These are phyloP conservation scores for Trichomalopsis sarcophagae DNA, from an alignment of 1,140 invertebrate genomes.

Conservation along the genomic window DNA sequence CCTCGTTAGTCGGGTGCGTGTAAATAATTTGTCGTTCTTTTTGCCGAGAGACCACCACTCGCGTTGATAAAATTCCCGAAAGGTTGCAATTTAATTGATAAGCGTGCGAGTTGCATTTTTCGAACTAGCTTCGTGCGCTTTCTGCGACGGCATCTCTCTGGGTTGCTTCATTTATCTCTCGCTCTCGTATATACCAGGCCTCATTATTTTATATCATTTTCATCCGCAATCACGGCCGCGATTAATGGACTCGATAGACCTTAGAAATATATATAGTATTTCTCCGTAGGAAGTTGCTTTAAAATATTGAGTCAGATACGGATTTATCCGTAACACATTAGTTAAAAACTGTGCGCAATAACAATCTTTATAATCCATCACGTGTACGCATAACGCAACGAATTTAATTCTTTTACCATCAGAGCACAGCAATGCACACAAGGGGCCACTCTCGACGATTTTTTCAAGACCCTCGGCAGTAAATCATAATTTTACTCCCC, in stretches of 20 bases:
- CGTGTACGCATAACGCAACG: too few relatives aligned
- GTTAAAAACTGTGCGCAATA: too few relatives aligned
- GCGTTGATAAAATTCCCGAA: neutral
- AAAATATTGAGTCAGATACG: neutral
- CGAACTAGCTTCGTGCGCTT: neutral
- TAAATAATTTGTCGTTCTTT: slow-evolving; percentile 16
- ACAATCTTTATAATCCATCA: too few relatives aligned
- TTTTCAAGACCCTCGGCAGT: neutral
- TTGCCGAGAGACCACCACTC: neutral
- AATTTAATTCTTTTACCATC: too few relatives aligned
- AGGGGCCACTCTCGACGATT: neutral
- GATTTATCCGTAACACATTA: too few relatives aligned
- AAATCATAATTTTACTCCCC: slow-evolving; percentile 8
- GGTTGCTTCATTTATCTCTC: slow-evolving; percentile 13
- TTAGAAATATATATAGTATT: slow-evolving; percentile 28
- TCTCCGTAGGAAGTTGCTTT: neutral
- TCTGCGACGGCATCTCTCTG: neutral
- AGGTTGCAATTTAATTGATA: slow-evolving; percentile 17
- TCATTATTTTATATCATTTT: slow-evolving; percentile 44
- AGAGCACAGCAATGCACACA: too few relatives aligned
- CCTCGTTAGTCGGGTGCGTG: neutral
- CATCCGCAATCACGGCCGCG: slow-evolving; percentile 35
- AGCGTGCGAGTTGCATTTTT: neutral
- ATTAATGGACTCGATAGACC: slow-evolving; percentile 51
- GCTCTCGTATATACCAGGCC: neutral